Base-by-base conservation (phyloP, 1,140 invertebrate species). In the Trachymyrmex cornetzi region DNA sequence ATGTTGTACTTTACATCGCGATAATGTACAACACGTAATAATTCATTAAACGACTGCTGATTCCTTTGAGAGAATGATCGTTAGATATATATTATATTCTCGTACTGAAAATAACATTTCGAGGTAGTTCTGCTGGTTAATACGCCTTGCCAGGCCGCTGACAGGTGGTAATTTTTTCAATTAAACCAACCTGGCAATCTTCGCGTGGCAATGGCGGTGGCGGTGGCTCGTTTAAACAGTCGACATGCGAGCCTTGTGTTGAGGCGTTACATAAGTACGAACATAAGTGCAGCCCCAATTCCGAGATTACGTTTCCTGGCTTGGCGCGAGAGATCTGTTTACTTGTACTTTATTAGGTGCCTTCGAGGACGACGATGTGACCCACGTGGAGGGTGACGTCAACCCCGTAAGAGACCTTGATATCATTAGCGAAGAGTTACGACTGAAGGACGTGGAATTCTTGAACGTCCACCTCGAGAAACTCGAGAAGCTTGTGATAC, bases 331-430 rank as follows among this genome's bases (percentile, higher is more conserved):
- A 77, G 75, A 38, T 27, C 24, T 5, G 69, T 84, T 48, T 50
- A 66, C 12, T 69, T 27, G 50, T 4, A 12, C 16, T 16, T 57
- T 44, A 48, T 34, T 93, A 99, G 98, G 99, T 94, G 98, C 98
- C 27, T 99, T 99, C 94, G 99, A 99, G 88, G 99, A 99, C 94
- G 98, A 99, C 74, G 99, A 99, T 92, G 99, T 99, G 0, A 99
- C 98, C 48, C 99, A 99, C 93, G 97, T 99, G 0, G 99, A 99
- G 94, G 99, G 99, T 11, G 99, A 99, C 77, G 99, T 99, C 0
- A 98, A 99, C 94, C 99, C 99, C 0, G 97, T 99, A 1, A 96
- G 99, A 71, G 99, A 99, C 96, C 96, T 99, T 88, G 98, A 99
- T 89, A 99, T 99, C 59, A 99, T 99, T 89, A 97, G 97, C 87